A percentile compares a stretch with the other conserved stretches of the same genome.
These are phyloP conservation scores for Macaca fascicularis DNA, from an alignment of 2,113 vertebrate genomes.

Conservation along the genomic window T2T-MFA8v1.1 NC_088387.1:89205501-89206000, in stretches of 20 bases:
- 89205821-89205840: neutral
- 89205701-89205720: neutral
- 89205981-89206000: neutral
- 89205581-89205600: too few relatives aligned
- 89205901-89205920: neutral
- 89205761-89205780: neutral
- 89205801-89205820: neutral
- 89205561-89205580: fast-evolving
- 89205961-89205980: neutral
- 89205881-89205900: neutral
- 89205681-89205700: neutral
- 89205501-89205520: neutral
- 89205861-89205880: neutral
- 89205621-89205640: neutral
- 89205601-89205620: neutral
- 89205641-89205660: neutral
- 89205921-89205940: neutral
- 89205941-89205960: neutral
- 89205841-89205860: fast-evolving
- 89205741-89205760: neutral
- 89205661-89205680: neutral
- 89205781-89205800: neutral
- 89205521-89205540: neutral
- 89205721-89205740: neutral
- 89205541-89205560: neutral